Evolutionary conservation across 2,888 invertebrate genomes (phyloP), one percentile per base, ranked within the genome.

Genomic region (Hoplodrina blanda): DNA sequence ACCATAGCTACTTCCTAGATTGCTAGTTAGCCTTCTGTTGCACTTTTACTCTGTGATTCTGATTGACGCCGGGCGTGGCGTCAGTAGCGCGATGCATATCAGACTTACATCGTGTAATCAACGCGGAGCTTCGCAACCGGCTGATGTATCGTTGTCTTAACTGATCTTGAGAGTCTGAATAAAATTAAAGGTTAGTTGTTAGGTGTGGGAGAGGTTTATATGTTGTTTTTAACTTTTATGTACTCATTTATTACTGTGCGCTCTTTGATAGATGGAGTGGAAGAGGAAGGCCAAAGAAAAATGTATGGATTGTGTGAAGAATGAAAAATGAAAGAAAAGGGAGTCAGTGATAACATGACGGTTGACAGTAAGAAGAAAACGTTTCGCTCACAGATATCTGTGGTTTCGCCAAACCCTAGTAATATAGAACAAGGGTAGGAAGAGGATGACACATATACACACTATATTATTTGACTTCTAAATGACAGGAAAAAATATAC

Each of bases 1-100:
- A n/a, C 8, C 8, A 50, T 10, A n/a, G 8, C 50, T 50, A 50
- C 4, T 1, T 59, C 37, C 1, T n/a, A 11, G 19, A 44, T 41
- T 5, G 0, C 6, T 13, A 50, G 44, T 60, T 25, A 44, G 37
- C 46, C 30, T 46, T 80, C 76, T 76, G 60, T 3, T 1, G 30
- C 46, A 30, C 1, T 56, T 2, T 25, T 44, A 41, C 13, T 76
- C 69, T 11, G 4, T 57, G 63, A 0, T 19, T 5, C 5, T 62
- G 78, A 75, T 63, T 80, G 84, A 81, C 68, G 67, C 46, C 37
- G 56, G 84, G 82, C 74, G 80, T 71, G 83, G 74, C 64, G 33
- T 55, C 73, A 72, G 81, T 76, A 74, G 83, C 73, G 56, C 69
- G 84, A 82, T 85, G 66, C 65, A 69, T 83, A 85, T 85, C 85